These are phyloP conservation scores for Calameuta filiformis DNA, from an alignment of 2,888 invertebrate species.

Conservation along the genomic window DNA sequence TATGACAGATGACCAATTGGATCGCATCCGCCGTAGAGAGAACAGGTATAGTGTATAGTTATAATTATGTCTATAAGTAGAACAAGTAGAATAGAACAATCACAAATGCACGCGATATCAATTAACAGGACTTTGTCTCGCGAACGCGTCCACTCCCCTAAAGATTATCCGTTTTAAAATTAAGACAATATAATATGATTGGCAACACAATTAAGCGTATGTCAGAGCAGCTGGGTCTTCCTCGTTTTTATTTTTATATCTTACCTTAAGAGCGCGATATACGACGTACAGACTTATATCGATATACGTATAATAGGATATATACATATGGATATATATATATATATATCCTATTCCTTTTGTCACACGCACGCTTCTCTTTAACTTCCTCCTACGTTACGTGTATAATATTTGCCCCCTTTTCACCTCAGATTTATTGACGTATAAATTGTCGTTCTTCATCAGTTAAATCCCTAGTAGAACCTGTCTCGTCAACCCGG, in stretches of 20 bases:
- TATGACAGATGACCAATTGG: too few species aligned
- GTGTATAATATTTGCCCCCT: too few species aligned
- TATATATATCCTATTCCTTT: too few species aligned
- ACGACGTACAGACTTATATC: too few species aligned
- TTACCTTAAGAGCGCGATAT: conserved; percentile 14
- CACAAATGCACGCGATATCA: conserved; percentile 26
- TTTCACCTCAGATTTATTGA: too few species aligned
- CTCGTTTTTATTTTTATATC: conserved; percentile 23
- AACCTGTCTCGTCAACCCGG: too few species aligned
- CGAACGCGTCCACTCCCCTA: neutral
- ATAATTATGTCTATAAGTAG: conserved; percentile 22
- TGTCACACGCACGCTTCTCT: too few species aligned
- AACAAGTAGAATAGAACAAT: conserved; percentile 18
- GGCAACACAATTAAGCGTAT: conserved; percentile 63
- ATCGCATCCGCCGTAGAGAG: neutral
- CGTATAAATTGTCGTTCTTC: too few species aligned
- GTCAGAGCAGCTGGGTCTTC: conserved; percentile 54
- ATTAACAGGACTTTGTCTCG: conserved; percentile 18
- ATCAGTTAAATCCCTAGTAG: too few species aligned
- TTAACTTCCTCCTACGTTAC: too few species aligned
- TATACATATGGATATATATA: too few species aligned
- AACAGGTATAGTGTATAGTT: neutral
- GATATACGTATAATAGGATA: too few species aligned
- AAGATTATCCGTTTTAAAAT: conserved; percentile 36
- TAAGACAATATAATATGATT: conserved; percentile 53